Percentiles rank a stretch among this genome's conserved stretches.
Conservation (phyloP, 2,113 vertebrate species). For the Myiozetetes cayanensis region DNA sequence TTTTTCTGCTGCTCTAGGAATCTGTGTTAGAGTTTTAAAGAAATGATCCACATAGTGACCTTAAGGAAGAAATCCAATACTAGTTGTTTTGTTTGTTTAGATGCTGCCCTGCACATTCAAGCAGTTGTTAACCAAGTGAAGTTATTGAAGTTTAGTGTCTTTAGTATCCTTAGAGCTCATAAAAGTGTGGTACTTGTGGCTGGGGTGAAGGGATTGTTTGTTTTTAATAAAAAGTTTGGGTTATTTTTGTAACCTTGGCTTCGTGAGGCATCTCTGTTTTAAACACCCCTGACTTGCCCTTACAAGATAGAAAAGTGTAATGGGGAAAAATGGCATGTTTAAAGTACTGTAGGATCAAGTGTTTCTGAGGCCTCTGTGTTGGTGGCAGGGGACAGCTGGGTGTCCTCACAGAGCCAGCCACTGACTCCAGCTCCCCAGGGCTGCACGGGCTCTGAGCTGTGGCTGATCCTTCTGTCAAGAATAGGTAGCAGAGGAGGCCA, state of each 20-base stretch:
- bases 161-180: background rate
- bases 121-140: background rate
- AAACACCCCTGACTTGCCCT: background rate
- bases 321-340: background rate
- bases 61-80: background rate
- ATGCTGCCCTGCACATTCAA: background rate
- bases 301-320: background rate
- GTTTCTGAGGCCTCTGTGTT: background rate
- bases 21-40: background rate
- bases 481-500: background rate
- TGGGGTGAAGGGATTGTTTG: background rate
- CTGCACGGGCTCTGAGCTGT: fast-evolving
- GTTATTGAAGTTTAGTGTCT: background rate
- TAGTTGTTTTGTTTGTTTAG: background rate
- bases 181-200: background rate
- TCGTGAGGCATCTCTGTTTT: background rate
- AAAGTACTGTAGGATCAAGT: background rate
- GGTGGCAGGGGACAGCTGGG: background rate
- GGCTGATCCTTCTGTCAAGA: background rate
- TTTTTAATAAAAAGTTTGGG: background rate
- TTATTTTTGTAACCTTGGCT: background rate
- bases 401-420: background rate
- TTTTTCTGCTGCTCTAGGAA: background rate
- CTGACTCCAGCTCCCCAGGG: background rate
- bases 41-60: background rate